Evolutionary conservation across 2,797 vertebrate genomes (phyloP), one percentile per base, ranked within the genome.

Genomic region (Microcaecilia unicolor): DNA sequence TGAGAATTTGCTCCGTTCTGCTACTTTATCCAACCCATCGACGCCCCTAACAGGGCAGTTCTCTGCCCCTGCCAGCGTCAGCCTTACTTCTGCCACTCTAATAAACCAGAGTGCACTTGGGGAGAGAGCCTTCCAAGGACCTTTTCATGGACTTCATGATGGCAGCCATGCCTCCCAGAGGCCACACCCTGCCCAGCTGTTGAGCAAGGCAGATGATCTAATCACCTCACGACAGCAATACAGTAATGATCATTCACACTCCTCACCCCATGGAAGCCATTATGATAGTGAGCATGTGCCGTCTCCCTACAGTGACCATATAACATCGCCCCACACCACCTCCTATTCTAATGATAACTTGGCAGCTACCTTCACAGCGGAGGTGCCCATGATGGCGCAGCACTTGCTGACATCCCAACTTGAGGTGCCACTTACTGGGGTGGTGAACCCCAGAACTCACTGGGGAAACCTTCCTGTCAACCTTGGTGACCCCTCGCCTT

Each of bases 301-400:
- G 43, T 93, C 96, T 42, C 93, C 93, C 10, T 97, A 96, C 70
- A 93, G 91, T 28, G 92, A 99, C 79, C 91, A 93, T 67, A 93
- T 96, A 59, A 87, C 91, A 48, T 93, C 93, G 37, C 91, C 93
- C 59, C 90, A 91, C 27, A 63, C 89, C 49, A 48, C 76, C 69
- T 80, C 92, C 41, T 87, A 68, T 62, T 74, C 83, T 38, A 74
- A 74, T 48, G 83, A 87, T 52, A 73, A 60, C 35, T 48, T 85
- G 78, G 72, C 76, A 73, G 76, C 76, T 78, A 81, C 83, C 25
- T 98, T 93, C 67, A 89, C 92, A 57, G 80, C 91, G 40, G 93
- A 97, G 56, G 76, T 91, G 44, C 90, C 91, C 46, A 84, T 97
- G 51, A 84, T 99, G 70, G 64, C 81, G 23, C 80, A 80, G 62